phyloP scores from a whole-genome alignment of 2,797 vertebrate genomes.

The Coracias cyanogaster region DNA sequence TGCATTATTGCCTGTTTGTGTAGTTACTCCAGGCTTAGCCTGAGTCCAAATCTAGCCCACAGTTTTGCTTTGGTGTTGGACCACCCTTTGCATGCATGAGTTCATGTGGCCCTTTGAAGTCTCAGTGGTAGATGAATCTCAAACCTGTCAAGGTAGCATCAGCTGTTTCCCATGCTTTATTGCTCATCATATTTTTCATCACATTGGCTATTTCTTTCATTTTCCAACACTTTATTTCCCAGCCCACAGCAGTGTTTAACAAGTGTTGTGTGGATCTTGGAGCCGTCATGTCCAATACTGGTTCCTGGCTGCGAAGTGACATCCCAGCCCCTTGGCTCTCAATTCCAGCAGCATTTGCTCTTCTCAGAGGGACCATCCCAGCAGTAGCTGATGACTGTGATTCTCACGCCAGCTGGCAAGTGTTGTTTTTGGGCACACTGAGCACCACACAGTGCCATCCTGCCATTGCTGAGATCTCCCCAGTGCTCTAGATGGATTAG shows the following conservation, averaged over 20 bases:
- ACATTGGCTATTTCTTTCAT: background rate
- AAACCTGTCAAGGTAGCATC: background rate
- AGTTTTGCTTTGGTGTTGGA: background rate
- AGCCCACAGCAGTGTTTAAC: background rate
- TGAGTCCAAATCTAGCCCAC: background rate
- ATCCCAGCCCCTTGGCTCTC: background rate
- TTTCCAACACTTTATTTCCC: background rate
- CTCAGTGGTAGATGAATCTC: background rate
- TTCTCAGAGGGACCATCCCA: background rate
- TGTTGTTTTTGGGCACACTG: fast-evolving
- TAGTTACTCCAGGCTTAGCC: background rate
- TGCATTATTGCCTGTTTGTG: background rate
- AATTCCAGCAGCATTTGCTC: background rate
- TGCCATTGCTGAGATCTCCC: background rate
- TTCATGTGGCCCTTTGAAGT: background rate
- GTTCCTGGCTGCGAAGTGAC: background rate
- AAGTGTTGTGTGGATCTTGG: background rate
- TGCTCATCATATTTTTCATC: background rate
- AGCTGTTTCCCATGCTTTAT: background rate
- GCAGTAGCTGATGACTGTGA: background rate
- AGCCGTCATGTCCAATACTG: background rate
- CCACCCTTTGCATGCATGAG: background rate
- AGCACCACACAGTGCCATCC: background rate
- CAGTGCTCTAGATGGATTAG: background rate
- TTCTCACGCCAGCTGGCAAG: slow-evolving; percentile 1